Percentiles rank a stretch among this genome's conserved stretches.
Evolutionary conservation across 2,113 vertebrate genomes (phyloP).

Genomic region (Polypterus bichir): DNA sequence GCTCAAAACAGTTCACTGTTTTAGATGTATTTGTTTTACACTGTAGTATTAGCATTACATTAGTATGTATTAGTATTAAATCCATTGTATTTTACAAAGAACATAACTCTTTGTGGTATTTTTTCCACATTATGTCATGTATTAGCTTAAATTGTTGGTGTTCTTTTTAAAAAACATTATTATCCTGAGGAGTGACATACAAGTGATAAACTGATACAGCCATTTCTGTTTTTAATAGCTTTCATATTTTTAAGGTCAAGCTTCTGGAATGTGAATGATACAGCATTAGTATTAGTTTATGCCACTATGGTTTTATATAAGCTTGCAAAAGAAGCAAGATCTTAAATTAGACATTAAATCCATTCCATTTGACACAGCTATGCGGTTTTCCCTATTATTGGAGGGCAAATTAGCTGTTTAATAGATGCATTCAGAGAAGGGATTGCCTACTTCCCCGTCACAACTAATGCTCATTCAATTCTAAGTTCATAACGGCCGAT

Average conservation of each 20-base stretch:
- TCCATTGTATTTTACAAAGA: too few species aligned
- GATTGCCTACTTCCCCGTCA: conserved; percentile 1
- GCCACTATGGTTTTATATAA: background rate
- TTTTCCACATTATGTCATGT: too few species aligned
- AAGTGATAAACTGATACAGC: too few species aligned
- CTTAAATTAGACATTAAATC: background rate
- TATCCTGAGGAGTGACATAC: too few species aligned
- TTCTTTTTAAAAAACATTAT: too few species aligned
- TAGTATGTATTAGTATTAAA: too few species aligned
- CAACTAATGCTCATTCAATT: conserved; percentile 2
- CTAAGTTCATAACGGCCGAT: background rate
- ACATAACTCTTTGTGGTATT: too few species aligned
- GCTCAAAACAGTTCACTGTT: too few species aligned
- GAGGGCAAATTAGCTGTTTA: conserved; percentile 6
- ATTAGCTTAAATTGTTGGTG: too few species aligned
- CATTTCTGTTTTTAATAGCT: background rate
- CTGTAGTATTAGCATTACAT: too few species aligned
- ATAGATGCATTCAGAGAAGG: conserved; percentile 4
- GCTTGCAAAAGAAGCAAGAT: background rate
- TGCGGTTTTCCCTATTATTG: background rate
- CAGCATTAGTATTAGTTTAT: background rate
- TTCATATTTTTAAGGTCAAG: background rate
- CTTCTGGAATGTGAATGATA: background rate
- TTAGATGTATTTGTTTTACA: too few species aligned
- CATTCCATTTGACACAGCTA: background rate